Percentiles rank a stretch among this genome's conserved stretches.
These are phyloP conservation scores for Myotis planiceps DNA, from an alignment of 2,797 vertebrate genomes.

Conservation along the genomic window DNA sequence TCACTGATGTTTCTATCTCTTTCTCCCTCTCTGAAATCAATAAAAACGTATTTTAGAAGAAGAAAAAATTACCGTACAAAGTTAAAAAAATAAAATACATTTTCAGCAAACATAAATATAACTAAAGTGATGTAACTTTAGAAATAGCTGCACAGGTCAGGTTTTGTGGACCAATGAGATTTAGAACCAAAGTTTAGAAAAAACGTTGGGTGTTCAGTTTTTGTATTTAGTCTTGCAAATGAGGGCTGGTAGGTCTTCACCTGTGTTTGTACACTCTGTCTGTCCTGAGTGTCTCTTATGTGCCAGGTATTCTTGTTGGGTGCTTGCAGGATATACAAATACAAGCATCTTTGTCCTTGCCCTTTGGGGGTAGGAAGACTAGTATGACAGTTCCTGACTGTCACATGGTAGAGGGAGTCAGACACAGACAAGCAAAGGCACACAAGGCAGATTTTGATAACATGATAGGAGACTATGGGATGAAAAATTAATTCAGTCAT, in stretches of 20 bases:
- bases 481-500: not conserved
- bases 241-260: not conserved
- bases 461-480: not conserved
- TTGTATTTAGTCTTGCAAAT: not conserved
- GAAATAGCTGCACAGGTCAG: not conserved
- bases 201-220: not conserved
- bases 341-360: not conserved
- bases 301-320: not conserved
- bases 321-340: not conserved
- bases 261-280: not conserved
- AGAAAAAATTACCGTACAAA: no score
- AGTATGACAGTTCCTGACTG: not conserved
- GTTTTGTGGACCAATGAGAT: not conserved
- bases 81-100: not conserved
- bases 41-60: no score
- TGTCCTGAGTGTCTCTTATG: not conserved
- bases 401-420: not conserved
- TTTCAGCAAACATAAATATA: not conserved
- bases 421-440: not conserved
- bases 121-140: not conserved
- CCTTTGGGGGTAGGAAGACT: not conserved
- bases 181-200: conserved; percentile 14
- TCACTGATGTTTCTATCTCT: no score
- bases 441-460: not conserved
- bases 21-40: no score